Evolutionary conservation across 2,797 vertebrate species (phyloP), one percentile per base, ranked within the genome.

Genomic region (Phoxinus dragarum): DNA sequence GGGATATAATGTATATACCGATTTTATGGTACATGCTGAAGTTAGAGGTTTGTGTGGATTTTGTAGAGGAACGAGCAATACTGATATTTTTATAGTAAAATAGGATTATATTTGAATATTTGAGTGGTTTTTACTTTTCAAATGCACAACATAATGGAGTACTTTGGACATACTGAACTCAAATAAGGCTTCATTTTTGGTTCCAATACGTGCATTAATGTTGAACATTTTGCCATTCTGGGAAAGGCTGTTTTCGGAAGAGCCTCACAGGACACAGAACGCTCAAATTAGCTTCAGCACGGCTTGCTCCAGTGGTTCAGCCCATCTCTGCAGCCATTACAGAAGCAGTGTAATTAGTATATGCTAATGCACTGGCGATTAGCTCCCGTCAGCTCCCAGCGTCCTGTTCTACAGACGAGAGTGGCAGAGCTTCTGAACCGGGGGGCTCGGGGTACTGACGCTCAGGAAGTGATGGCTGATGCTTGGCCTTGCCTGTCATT

Each of bases 361-460:
- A 87, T 82, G 79, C 74, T 87, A 87, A 84, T 85, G 79, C 72
- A 77, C 86, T 82, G n/a, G 36, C 69, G 80, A 88, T 88, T 78
- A 85, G 73, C 66, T 54, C 75, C 79, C 67, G 21, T 78, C 77
- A 52, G 68, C 49, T 82, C 56, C 59, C 38, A 34, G 38, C 17
- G 4, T 76, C 76, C 54, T 72, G 73, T 76, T 61, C 75, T 85
- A 82, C 80, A 66, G 56, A 80, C 5, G n/a, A 76, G 38, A 71
- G 49, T 11, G 49, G 66, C 74, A 44, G 75, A 59, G 38, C 61
- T 34, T 56, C 64, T 84, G 71, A 84, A 75, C 61, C 38, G 6
- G 36, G 71, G 61, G 83, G 75, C 59, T 80, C 14, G 21, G 56
- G 74, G 49, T 36, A 23, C 68, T 80, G 56, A 83, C 21, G 11